A percentile compares a stretch with the other conserved stretches of the same genome.
phyloP scores from a whole-genome alignment of 2,797 vertebrate species.

The Xiphorhynchus erythropygius region DNA sequence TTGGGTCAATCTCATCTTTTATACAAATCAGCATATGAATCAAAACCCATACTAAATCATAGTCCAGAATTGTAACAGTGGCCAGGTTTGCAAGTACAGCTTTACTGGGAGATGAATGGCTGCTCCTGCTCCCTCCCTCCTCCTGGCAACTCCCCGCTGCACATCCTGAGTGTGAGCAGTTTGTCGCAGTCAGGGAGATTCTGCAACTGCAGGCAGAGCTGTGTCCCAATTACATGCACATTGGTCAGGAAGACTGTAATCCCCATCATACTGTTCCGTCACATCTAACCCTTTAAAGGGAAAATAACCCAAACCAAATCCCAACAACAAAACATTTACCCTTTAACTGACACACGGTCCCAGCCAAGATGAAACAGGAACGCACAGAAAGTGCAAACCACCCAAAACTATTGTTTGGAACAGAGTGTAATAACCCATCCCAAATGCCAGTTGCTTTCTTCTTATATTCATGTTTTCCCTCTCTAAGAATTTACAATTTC shows the following conservation, averaged over 20 bases:
- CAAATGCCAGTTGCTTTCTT: background rate
- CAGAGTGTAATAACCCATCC: background rate
- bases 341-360: background rate
- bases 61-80: background rate
- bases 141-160: background rate
- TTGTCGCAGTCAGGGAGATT: background rate
- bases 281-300: background rate
- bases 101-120: background rate
- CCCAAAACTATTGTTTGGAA: background rate
- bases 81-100: background rate
- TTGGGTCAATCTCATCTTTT: background rate
- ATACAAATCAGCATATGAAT: background rate
- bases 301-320: background rate
- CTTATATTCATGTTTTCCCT: background rate
- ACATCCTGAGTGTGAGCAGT: background rate
- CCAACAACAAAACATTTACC: background rate
- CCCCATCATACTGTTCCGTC: background rate
- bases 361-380: background rate
- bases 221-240: rapidly evolving
- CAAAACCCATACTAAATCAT: background rate
- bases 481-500: background rate
- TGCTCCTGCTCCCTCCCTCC: background rate
- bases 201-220: background rate
- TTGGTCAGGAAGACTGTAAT: background rate
- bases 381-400: background rate